phyloP scores from a whole-genome alignment of 2,888 invertebrate species.

The Cheilosia scutellata region DNA sequence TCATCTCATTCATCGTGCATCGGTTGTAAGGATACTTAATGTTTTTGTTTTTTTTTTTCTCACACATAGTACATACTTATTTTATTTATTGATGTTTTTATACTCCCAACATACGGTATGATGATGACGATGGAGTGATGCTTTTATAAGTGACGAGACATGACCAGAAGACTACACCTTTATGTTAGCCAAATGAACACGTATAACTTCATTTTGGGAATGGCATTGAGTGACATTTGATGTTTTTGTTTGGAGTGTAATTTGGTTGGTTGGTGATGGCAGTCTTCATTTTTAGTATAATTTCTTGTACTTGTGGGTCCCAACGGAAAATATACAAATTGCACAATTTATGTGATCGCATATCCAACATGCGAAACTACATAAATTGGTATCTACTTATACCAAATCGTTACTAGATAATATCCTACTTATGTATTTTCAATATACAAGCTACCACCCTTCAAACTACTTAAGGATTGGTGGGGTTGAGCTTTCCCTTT shows the following conservation, averaged over 20 bases:
- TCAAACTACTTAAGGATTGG: too few species aligned
- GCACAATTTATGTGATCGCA: too few species aligned
- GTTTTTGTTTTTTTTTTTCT: constrained; percentile 43
- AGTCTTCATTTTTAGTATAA: too few species aligned
- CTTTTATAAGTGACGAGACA: constrained; percentile 70
- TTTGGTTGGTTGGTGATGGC: constrained; percentile 14
- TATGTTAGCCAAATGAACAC: constrained; percentile 62
- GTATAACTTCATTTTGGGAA: constrained; percentile 41
- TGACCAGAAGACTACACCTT: constrained; percentile 58
- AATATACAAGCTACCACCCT: too few species aligned
- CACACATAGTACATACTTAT: constrained; percentile 77
- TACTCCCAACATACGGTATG: constrained; percentile 62
- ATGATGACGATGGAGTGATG: constrained; percentile 51
- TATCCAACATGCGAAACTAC: too few species aligned
- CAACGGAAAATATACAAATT: too few species aligned
- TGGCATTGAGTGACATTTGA: constrained; percentile 64
- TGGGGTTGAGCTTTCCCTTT: too few species aligned
- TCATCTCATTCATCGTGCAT: constrained; percentile 63
- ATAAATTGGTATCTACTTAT: too few species aligned
- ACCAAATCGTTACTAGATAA: too few species aligned
- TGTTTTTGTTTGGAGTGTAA: constrained; percentile 9
- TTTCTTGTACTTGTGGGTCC: too few species aligned
- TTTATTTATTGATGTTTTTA: constrained; percentile 75
- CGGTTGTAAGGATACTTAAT: constrained; percentile 74
- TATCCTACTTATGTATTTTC: too few species aligned